Evolutionary conservation across 2,797 vertebrate genomes (phyloP).

Genomic region (Amphiprion clarkii): DNA sequence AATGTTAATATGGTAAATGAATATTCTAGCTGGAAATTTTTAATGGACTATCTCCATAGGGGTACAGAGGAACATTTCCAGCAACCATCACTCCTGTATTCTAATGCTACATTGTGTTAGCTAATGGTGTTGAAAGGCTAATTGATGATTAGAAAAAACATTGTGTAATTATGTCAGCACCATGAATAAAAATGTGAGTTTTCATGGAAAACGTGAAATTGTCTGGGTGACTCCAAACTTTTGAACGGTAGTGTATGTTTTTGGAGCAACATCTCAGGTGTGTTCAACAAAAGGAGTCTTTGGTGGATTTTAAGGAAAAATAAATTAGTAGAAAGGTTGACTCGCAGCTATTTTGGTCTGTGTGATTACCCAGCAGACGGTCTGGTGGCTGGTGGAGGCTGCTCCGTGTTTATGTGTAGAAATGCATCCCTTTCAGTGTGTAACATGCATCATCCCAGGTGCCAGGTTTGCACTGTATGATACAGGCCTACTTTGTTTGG

Average conservation of each 20-base stretch:
- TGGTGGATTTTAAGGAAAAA: conserved; percentile 12
- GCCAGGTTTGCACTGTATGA: conserved; percentile 40
- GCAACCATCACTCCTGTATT: no score
- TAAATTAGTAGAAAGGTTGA: conserved; percentile 33
- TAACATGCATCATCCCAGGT: conserved; percentile 41
- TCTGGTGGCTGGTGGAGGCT: conserved; percentile 15
- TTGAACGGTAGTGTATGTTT: not conserved
- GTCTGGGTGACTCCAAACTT: no score
- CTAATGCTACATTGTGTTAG: no score
- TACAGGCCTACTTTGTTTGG: conserved; percentile 66
- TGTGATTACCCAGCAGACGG: conserved; percentile 41
- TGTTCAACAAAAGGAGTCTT: not conserved
- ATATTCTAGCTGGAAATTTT: no score
- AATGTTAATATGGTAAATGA: no score
- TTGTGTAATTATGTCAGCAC: no score
- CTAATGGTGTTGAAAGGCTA: no score
- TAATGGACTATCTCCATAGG: no score
- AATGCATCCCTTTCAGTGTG: conserved; percentile 20
- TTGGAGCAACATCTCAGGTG: not conserved
- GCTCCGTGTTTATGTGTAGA: conserved; percentile 12
- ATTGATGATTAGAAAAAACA: no score
- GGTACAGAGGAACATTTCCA: no score
- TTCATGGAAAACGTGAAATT: no score
- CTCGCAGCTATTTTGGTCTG: conserved; percentile 19
- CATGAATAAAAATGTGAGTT: no score